These are phyloP conservation scores for Allacma fusca DNA, from an alignment of 2,888 invertebrate genomes.

Conservation along the genomic window DNA sequence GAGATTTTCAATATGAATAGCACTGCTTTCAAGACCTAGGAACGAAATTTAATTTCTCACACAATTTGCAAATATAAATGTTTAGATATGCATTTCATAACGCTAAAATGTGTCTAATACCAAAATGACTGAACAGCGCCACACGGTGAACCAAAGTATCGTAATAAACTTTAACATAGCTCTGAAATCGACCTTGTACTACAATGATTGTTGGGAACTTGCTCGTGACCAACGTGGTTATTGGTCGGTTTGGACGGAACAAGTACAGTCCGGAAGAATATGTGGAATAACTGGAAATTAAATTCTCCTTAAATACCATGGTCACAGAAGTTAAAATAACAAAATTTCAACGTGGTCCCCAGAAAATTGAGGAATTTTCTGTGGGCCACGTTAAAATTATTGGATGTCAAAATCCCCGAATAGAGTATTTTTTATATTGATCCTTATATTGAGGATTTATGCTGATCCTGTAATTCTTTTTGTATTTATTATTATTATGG, in stretches of 20 bases:
- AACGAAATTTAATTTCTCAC: no score
- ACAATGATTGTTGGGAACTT: constrained; percentile 72
- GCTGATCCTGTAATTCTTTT: no score
- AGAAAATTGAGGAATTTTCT: no score
- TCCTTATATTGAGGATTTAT: no score
- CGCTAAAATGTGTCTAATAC: background rate
- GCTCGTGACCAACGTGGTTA: constrained; percentile 46
- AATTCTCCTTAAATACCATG: no score
- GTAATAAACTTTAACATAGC: constrained; percentile 77
- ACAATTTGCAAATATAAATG: no score
- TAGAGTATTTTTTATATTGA: no score
- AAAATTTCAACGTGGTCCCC: no score
- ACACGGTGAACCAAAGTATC: constrained; percentile 73
- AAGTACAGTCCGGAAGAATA: constrained; percentile 13
- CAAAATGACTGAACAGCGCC: constrained; percentile 67
- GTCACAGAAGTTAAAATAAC: background rate
- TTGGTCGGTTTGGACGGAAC: background rate
- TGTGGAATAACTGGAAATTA: constrained; percentile 5
- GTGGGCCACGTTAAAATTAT: no score
- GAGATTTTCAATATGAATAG: constrained; percentile 61
- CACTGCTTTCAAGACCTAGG: background rate
- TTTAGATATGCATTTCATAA: no score
- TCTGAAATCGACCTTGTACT: constrained; percentile 79
- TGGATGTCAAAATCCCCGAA: no score
- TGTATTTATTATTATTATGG: background rate